phyloP scores from a whole-genome alignment of 2,888 invertebrate genomes.

The Parnassius smintheus region DNA sequence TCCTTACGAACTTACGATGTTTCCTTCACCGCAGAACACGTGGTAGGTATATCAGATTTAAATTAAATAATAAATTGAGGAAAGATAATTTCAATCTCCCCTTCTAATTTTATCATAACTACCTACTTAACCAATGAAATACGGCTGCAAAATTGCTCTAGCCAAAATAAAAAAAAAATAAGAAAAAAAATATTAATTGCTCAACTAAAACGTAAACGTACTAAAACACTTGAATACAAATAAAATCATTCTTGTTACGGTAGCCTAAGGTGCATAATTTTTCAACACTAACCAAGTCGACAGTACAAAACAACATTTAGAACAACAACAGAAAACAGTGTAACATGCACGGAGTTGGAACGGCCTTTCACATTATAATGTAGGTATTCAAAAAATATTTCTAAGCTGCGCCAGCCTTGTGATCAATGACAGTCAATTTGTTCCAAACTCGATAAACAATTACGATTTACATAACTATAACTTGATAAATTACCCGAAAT shows the following conservation, averaged over 20 bases:
- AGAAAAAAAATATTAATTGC: too few relatives aligned
- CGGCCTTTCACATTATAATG: conserved; percentile 15
- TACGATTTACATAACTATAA: neutral
- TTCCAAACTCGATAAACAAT: neutral
- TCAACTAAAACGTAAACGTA: too few relatives aligned
- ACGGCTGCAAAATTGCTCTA: too few relatives aligned
- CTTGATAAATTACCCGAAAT: neutral
- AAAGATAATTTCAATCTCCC: too few relatives aligned
- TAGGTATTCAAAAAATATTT: conserved; percentile 3
- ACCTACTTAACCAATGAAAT: too few relatives aligned
- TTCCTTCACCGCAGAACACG: too few relatives aligned
- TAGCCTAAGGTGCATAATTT: conserved; percentile 2
- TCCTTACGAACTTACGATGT: too few relatives aligned
- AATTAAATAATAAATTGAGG: too few relatives aligned
- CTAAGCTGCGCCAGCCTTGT: neutral
- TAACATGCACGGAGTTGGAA: conserved; percentile 1
- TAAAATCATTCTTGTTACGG: neutral
- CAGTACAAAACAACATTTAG: neutral
- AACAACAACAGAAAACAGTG: neutral
- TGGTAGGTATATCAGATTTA: too few relatives aligned
- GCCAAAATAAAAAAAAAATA: too few relatives aligned
- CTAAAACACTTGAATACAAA: too few relatives aligned
- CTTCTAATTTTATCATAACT: too few relatives aligned
- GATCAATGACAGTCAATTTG: conserved; percentile 5
- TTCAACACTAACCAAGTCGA: neutral